Evolutionary conservation across 1,140 invertebrate genomes (phyloP).

Genomic region (Caenorhabditis brenneri): DNA sequence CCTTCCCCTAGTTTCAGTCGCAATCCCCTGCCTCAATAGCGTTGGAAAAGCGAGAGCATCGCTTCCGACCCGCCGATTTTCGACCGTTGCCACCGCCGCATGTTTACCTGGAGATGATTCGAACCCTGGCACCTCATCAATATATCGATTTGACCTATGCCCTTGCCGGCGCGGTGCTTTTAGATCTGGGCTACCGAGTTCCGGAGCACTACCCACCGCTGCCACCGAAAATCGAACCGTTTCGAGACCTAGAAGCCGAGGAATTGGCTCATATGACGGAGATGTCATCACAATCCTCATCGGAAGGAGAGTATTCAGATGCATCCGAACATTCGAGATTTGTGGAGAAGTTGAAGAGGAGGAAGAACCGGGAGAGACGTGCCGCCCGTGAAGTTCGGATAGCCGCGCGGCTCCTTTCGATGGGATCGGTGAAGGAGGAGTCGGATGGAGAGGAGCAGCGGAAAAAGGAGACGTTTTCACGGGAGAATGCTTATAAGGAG

Average conservation of each 20-base stretch:
- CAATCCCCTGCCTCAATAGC: background rate
- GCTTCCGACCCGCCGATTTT: slow-evolving; percentile 10
- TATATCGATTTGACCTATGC: slow-evolving; percentile 21
- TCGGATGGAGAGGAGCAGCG: background rate
- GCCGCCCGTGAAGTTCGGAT: background rate
- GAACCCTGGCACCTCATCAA: background rate
- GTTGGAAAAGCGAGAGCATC: background rate
- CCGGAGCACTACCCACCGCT: background rate
- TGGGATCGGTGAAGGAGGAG: background rate
- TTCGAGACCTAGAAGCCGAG: background rate
- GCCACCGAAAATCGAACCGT: slow-evolving; percentile 27
- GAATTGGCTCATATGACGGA: background rate
- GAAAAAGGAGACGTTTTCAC: background rate
- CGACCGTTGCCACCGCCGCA: background rate
- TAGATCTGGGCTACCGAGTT: background rate
- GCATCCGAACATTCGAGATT: background rate
- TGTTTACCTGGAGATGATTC: background rate
- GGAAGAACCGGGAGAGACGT: background rate
- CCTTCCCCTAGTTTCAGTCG: background rate
- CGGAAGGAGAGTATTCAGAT: slow-evolving; percentile 28
- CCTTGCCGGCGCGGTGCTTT: background rate
- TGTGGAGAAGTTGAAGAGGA: background rate
- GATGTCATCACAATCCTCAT: slow-evolving; percentile 11
- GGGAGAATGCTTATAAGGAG: background rate
- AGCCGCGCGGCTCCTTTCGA: background rate